These are phyloP conservation scores for Musca domestica DNA, from an alignment of 1,140 invertebrate species.

Conservation along the genomic window DNA sequence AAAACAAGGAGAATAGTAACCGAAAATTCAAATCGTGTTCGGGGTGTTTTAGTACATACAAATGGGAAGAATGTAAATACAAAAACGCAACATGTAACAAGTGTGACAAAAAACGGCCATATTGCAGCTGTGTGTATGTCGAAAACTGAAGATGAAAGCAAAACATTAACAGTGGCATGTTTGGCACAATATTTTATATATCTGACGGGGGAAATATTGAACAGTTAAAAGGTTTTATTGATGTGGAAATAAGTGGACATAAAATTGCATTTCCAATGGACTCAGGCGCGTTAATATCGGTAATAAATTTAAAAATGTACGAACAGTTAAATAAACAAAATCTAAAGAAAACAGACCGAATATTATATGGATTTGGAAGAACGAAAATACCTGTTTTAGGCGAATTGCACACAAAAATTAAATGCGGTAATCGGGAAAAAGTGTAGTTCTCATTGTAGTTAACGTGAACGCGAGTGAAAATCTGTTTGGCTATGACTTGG, in stretches of 20 bases:
- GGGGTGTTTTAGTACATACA: no score
- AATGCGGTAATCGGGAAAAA: conserved; percentile 20
- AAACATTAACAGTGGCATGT: conserved; percentile 16
- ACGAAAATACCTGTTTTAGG: conserved; percentile 4
- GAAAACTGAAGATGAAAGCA: background rate
- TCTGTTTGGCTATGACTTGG: background rate
- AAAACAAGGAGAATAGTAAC: background rate
- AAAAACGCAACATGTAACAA: no score
- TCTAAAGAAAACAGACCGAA: background rate
- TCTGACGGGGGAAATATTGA: background rate
- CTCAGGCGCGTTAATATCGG: conserved; percentile 11
- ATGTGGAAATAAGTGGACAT: background rate
- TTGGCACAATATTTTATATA: conserved; percentile 10
- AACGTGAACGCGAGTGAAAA: background rate
- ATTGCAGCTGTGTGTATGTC: conserved; percentile 18
- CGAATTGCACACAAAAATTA: conserved; percentile 7
- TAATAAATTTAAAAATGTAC: background rate
- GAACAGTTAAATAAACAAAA: conserved; percentile 5
- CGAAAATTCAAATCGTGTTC: conserved; percentile 5
- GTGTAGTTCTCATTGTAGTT: background rate
- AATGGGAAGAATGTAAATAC: no score
- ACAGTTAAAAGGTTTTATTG: background rate
- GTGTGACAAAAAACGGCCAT: conserved; percentile 14
- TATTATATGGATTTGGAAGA: conserved; percentile 14
- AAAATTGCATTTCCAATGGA: conserved; percentile 21